These are phyloP conservation scores for Myoxocephalus aenaeus DNA, from an alignment of 2,797 vertebrate genomes.

Conservation along the genomic window DNA sequence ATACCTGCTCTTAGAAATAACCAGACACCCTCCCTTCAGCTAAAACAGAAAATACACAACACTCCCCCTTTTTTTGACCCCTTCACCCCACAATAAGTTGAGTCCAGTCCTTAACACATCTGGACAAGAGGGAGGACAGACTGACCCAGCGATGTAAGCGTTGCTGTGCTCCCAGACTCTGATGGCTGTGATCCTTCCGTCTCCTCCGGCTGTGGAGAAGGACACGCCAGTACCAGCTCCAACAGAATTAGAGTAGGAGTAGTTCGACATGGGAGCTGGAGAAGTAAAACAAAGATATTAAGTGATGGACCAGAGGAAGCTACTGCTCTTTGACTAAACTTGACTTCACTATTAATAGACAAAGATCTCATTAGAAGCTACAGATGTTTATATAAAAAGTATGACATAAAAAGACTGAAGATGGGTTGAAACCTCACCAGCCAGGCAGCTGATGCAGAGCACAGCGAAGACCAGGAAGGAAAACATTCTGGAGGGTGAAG, in stretches of 20 bases:
- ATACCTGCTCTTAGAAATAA: no score
- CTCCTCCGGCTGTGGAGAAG: conserved; percentile 27
- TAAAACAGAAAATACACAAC: no score
- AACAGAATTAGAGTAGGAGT: conserved; percentile 46
- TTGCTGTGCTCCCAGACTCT: conserved; percentile 22
- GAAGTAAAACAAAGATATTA: not conserved
- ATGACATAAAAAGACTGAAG: not conserved
- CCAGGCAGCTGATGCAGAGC: conserved; percentile 30
- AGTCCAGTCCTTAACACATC: no score
- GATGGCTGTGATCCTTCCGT: conserved; percentile 37
- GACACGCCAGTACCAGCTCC: conserved; percentile 22
- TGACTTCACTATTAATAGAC: not conserved
- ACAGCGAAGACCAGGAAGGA: conserved; percentile 14
- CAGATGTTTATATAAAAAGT: not conserved
- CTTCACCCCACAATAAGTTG: not conserved
- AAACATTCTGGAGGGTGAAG: conserved; percentile 26
- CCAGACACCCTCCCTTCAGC: no score
- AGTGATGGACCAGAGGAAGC: not conserved
- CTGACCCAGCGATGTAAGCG: conserved; percentile 54
- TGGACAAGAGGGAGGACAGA: not conserved
- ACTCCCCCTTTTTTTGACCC: not conserved
- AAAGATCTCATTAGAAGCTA: not conserved
- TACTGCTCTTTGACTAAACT: not conserved
- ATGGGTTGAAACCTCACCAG: conserved; percentile 22
- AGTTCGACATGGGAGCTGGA: not conserved